Conservation (phyloP, 2,888 invertebrate species). For the Gymnosoma rotundatum region DNA sequence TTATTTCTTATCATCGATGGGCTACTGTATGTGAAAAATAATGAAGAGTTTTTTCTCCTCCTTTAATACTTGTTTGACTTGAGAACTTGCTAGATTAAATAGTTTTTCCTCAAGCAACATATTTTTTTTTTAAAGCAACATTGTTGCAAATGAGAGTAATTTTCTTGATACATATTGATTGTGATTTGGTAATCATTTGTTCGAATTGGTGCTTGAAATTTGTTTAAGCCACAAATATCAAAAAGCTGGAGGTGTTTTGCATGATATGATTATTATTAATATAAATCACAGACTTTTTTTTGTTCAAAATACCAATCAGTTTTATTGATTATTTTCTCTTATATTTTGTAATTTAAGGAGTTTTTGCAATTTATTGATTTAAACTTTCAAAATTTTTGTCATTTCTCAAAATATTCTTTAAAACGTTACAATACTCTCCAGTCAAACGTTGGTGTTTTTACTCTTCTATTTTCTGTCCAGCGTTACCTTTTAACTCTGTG, state of each 20-base stretch:
- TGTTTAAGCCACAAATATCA: neutral
- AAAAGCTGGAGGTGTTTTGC: neutral
- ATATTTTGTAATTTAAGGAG: too few species aligned
- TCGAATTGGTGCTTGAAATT: neutral
- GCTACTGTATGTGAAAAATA: neutral
- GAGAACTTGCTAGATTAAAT: neutral
- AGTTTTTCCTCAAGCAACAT: neutral
- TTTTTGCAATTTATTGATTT: too few species aligned
- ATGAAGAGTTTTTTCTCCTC: neutral
- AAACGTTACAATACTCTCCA: too few species aligned
- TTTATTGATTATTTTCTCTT: too few species aligned
- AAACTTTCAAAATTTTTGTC: too few species aligned
- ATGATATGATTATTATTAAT: neutral
- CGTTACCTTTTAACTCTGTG: too few species aligned
- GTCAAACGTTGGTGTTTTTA: too few species aligned
- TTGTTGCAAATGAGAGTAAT: neutral
- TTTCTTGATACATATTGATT: neutral
- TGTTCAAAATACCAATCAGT: too few species aligned
- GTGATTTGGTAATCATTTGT: neutral
- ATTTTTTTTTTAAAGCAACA: neutral
- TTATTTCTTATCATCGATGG: neutral
- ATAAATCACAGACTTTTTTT: neutral
- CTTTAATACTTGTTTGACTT: neutral
- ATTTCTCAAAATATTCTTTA: too few species aligned
- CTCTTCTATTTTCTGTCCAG: too few species aligned